These are phyloP conservation scores for Myzus persicae DNA, from an alignment of 1,140 invertebrate genomes.

Conservation along the genomic window DNA sequence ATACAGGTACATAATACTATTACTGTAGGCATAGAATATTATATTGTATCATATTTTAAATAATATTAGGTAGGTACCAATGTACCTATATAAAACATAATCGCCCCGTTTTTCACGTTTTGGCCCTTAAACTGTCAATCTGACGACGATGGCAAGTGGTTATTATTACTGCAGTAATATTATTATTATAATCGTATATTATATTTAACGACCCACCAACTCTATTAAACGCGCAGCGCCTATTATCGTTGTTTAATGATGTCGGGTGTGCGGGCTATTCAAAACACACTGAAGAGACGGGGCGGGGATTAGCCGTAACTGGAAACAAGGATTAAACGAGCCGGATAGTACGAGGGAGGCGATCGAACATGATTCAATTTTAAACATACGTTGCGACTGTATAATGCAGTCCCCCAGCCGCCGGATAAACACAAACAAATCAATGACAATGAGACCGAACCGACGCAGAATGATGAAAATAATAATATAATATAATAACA, in stretches of 20 bases:
- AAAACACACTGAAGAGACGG: not conserved
- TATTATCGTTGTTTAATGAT: not conserved
- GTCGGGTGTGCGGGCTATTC: conserved; percentile 37
- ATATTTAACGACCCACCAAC: not conserved
- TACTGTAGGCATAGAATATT: no score
- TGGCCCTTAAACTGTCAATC: not conserved
- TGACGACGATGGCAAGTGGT: not conserved
- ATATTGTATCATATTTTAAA: no score
- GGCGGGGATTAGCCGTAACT: conserved; percentile 51
- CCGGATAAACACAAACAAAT: conserved; percentile 34
- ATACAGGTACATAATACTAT: no score
- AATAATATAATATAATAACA: not conserved
- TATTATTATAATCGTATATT: not conserved
- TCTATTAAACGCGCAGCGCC: not conserved
- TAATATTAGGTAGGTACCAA: no score
- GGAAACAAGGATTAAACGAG: conserved; percentile 52
- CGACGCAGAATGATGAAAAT: not conserved
- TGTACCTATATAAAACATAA: not conserved
- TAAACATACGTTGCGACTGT: not conserved
- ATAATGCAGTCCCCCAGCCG: not conserved
- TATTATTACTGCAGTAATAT: not conserved
- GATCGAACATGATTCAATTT: conserved; percentile 44
- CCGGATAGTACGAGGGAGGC: not conserved
- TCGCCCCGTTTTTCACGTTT: not conserved
- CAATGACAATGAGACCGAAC: conserved; percentile 30